phyloP scores from a whole-genome alignment of 2,888 invertebrate species.

The Byasa hedistus region DNA sequence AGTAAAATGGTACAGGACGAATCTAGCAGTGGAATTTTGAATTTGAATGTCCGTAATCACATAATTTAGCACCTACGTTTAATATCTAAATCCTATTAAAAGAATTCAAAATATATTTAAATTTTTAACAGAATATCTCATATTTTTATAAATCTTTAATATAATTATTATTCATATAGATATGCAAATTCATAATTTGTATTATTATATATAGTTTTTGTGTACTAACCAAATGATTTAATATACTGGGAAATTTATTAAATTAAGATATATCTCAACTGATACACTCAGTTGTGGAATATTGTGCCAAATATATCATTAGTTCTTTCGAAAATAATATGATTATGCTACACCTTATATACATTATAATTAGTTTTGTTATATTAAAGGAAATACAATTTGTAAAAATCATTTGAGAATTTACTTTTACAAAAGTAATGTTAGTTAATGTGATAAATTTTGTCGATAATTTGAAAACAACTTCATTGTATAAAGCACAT shows the following conservation, averaged over 20 bases:
- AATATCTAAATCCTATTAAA: background rate
- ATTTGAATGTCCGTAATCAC: constrained; percentile 30
- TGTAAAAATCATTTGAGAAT: background rate
- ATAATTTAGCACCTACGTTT: constrained; percentile 28
- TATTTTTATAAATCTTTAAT: background rate
- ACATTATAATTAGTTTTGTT: background rate
- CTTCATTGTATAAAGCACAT: too few relatives aligned
- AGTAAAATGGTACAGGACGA: constrained; percentile 46
- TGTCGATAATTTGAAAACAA: too few relatives aligned
- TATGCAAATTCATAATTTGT: constrained; percentile 25
- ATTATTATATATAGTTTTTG: background rate
- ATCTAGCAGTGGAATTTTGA: constrained; percentile 48
- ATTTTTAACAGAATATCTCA: constrained; percentile 1
- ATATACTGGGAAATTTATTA: background rate
- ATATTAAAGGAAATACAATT: background rate
- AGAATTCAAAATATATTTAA: constrained; percentile 8
- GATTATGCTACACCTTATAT: background rate
- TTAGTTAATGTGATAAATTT: too few relatives aligned
- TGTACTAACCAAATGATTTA: background rate
- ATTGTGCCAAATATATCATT: background rate
- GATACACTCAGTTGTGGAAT: background rate
- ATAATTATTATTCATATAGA: constrained; percentile 20
- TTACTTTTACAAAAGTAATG: too few relatives aligned
- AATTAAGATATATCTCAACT: background rate
- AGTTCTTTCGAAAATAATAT: background rate